Evolutionary conservation across 2,888 invertebrate species (phyloP).

Genomic region (Melieria crassipennis): DNA sequence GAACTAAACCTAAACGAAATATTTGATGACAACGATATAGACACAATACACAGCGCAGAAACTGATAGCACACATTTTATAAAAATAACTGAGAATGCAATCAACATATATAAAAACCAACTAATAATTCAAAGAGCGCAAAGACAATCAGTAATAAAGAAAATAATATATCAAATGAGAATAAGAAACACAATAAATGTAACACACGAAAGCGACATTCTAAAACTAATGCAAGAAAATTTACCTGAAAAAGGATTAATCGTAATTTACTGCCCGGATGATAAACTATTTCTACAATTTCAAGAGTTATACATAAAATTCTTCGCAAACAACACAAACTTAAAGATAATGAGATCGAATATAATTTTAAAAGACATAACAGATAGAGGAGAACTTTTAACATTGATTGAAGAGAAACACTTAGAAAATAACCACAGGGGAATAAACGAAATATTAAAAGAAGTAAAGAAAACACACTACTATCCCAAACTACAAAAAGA

Average conservation of each 20-base stretch:
- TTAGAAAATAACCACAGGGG: too few relatives aligned
- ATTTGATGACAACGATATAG: slow-evolving; percentile 24
- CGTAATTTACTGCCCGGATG: slow-evolving; percentile 31
- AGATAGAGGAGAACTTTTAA: slow-evolving; percentile 5
- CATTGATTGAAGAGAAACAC: too few relatives aligned
- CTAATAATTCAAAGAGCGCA: background rate
- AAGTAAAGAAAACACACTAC: background rate
- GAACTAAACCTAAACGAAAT: slow-evolving; percentile 29
- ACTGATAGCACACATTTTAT: slow-evolving; percentile 29
- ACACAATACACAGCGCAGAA: slow-evolving; percentile 32
- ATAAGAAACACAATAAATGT: slow-evolving; percentile 4
- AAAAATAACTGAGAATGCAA: slow-evolving; percentile 7
- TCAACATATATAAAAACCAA: background rate
- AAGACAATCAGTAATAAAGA: background rate
- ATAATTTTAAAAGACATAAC: slow-evolving; percentile 14
- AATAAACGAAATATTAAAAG: too few relatives aligned
- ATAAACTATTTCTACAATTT: background rate
- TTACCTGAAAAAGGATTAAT: slow-evolving; percentile 33
- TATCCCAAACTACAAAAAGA: slow-evolving; percentile 4
- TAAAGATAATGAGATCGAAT: slow-evolving; percentile 3
- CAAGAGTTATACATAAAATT: slow-evolving; percentile 26
- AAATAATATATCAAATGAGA: slow-evolving; percentile 21
- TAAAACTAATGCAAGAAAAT: slow-evolving; percentile 31
- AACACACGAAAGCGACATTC: slow-evolving; percentile 23
- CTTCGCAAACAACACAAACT: slow-evolving; percentile 30